Conservation (phyloP, 1,140 invertebrate species). For the Drosophila ohnishii region DNA sequence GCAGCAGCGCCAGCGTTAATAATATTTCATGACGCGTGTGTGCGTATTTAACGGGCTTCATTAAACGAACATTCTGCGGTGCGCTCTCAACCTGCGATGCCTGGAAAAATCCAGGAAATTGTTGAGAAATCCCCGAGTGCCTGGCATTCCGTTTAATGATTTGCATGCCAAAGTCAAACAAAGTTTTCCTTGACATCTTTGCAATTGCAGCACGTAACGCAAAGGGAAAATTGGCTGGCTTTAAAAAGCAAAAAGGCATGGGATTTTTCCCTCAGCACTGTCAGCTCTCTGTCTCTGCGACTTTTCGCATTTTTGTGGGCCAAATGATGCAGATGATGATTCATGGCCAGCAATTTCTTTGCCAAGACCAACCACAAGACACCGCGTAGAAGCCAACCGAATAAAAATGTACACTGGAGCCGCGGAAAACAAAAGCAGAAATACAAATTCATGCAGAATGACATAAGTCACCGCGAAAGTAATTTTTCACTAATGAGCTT, state of each 20-base stretch:
- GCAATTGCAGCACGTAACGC: conserved; percentile 75
- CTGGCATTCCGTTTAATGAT: conserved; percentile 59
- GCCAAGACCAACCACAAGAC: conserved; percentile 37
- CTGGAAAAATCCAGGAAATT: conserved; percentile 13
- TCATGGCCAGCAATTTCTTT: conserved; percentile 67
- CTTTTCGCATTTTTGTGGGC: conserved; percentile 19
- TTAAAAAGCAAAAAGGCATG: conserved; percentile 25
- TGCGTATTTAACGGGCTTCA: conserved; percentile 46
- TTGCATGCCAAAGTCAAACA: conserved; percentile 52
- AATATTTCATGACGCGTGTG: conserved; percentile 47
- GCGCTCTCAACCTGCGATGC: conserved; percentile 1
- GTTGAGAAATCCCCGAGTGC: conserved; percentile 32
- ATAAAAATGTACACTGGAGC: conserved; percentile 14
- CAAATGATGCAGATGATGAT: conserved; percentile 68
- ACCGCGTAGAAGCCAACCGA: conserved; percentile 23
- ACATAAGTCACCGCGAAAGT: conserved; percentile 80
- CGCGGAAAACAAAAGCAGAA: conserved; percentile 66
- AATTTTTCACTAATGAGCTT: conserved; percentile 82
- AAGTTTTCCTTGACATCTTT: conserved; percentile 60
- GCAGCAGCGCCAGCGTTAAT: conserved; percentile 43
- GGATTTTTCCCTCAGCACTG: conserved; percentile 27
- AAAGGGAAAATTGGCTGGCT: conserved; percentile 60
- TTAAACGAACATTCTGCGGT: conserved; percentile 48
- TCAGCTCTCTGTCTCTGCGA: conserved; percentile 19
- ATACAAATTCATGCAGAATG: conserved; percentile 78